Base-by-base conservation (phyloP, 1,140 invertebrate species). In the Rhopalosiphum padi region DNA sequence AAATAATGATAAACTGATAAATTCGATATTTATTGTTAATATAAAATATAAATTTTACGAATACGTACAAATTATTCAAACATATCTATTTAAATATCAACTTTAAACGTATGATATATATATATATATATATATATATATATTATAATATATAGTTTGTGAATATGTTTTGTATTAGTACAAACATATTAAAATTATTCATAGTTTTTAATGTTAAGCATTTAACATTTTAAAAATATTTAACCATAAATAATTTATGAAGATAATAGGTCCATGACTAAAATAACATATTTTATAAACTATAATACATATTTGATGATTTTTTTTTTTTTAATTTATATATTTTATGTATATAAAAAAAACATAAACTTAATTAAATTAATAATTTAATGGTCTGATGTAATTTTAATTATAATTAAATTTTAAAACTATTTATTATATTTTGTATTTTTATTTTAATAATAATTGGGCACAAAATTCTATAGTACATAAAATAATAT, bases 191-290 rank as follows among this genome's bases (percentile, higher is more conserved):
- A 30, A 0, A 68, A n/a, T 68, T n/a, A 68, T 68, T 68, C 4
- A 68, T 0, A n/a, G 30, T 30, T 15, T 1, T 68, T 68, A 15
- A 30, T 68, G 30, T 30, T 60, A 2, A 15, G 7, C 30, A 30
- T 68, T 68, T 15, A 68, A n/a, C 30, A 68, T 68, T n/a, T 4
- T 9, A 30, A 68, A 15, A 68, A 4, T 68, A n/a, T 5, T 4
- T 68, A n/a, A n/a, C 60, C 23, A 4, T 60, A 30, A 60, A 60
- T 15, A 3, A 11, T 60, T 60, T 3, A 60, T 60, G 30, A 60
- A 60, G 3, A 4, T 6, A 30, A 60, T 60, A 9, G 0, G 0
- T 11, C 9, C 8, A 60, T 30, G 0, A 25, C 3, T 11, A 30
- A 15, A 60, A 60, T 15, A 0, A 9, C 9, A 11, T 60, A 60